Evolutionary conservation across 2,113 vertebrate genomes (phyloP).

Genomic region (Sapajus apella): DNA sequence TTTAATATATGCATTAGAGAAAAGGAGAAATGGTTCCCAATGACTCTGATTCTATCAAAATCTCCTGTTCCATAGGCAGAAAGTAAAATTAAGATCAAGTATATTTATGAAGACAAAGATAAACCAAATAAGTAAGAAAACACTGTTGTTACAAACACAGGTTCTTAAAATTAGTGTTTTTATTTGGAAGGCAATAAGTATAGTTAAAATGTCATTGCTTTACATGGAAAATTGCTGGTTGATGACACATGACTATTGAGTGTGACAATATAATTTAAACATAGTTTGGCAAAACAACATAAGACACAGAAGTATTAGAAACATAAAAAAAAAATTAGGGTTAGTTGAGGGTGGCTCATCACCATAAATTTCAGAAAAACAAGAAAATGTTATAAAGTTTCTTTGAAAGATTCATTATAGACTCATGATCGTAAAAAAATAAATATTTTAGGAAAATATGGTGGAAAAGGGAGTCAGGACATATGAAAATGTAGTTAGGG

Average conservation of each 20-base stretch:
- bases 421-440: not conserved
- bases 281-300: not conserved
- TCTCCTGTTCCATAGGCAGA: not conserved
- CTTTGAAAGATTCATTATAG: not conserved
- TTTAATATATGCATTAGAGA: not conserved
- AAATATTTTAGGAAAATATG: not conserved
- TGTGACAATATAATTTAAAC: slow-evolving; percentile 1
- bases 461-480: not conserved
- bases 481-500: not conserved
- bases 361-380: not conserved
- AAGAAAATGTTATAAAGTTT: not conserved
- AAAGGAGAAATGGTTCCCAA: not conserved
- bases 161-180: not conserved
- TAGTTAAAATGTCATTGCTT: not conserved
- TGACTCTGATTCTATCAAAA: not conserved
- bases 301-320: not conserved
- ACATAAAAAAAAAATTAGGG: not conserved
- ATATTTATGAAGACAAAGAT: not conserved
- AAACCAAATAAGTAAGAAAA: not conserved
- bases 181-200: not conserved
- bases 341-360: not conserved
- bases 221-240: not conserved
- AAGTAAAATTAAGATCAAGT: not conserved
- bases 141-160: not conserved
- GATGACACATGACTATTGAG: not conserved